Conservation (phyloP, 2,113 vertebrate species). For the Rhinoptilus africanus region DNA sequence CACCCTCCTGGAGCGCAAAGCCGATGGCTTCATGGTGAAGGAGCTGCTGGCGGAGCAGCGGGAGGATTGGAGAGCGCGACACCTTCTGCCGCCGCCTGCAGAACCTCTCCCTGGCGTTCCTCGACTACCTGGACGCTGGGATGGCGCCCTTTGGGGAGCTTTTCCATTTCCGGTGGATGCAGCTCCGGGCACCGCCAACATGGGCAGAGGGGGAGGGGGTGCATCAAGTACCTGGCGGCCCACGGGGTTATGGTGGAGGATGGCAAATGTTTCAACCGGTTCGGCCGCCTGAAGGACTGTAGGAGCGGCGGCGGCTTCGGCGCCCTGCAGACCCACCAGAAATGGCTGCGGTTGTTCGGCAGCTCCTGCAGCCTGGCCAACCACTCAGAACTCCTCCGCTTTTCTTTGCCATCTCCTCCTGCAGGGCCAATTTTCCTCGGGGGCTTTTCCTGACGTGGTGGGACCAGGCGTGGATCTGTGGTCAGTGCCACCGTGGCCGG, state of each 20-base stretch:
- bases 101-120: background rate
- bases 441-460: background rate
- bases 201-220: background rate
- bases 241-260: background rate
- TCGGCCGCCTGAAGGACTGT: background rate
- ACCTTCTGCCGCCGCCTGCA: background rate
- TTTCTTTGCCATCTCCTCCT: background rate
- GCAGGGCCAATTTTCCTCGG: background rate
- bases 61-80: background rate
- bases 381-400: background rate
- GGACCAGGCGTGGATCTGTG: background rate
- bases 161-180: background rate
- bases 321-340: background rate
- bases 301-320: background rate
- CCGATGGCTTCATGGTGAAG: background rate
- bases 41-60: background rate
- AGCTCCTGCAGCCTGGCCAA: background rate
- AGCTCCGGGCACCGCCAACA: background rate
- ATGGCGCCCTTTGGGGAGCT: background rate
- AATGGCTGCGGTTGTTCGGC: background rate
- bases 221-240: background rate
- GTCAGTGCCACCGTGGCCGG: rapidly evolving
- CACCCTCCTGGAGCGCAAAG: background rate
- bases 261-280: background rate
- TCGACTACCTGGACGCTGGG: background rate